phyloP scores from a whole-genome alignment of 1,140 invertebrate species.

The Adelges cooleyi region DNA sequence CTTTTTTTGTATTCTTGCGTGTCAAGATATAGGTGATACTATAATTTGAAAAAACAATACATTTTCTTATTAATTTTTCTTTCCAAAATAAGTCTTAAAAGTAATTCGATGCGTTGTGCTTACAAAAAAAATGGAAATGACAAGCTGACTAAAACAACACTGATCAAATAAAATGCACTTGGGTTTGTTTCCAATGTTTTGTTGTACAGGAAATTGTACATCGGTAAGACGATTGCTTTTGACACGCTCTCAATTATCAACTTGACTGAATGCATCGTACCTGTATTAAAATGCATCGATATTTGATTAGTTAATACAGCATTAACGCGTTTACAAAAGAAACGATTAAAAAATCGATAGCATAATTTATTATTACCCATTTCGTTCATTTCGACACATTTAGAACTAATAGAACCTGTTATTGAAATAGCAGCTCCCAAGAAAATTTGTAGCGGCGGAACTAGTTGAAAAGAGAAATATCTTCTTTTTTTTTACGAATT shows the following conservation, averaged over 20 bases:
- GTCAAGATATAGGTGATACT: too few relatives aligned
- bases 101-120: too few relatives aligned
- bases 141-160: background rate
- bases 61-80: too few relatives aligned
- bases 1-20: too few relatives aligned
- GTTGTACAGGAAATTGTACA: conserved; percentile 29
- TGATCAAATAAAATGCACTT: conserved; percentile 29
- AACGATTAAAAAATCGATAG: too few relatives aligned
- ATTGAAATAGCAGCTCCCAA: conserved; percentile 29
- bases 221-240: background rate
- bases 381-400: conserved; percentile 29
- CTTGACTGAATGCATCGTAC: background rate
- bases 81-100: too few relatives aligned
- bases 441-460: conserved; percentile 29
- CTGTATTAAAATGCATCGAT: background rate
- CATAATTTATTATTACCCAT: background rate
- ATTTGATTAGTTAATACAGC: too few relatives aligned
- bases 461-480: background rate
- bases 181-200: conserved; percentile 23
- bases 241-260: background rate
- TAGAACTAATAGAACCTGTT: conserved; percentile 29
- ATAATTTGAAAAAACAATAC: too few relatives aligned
- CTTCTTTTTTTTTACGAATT: too few relatives aligned
- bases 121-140: too few relatives aligned
- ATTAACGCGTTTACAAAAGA: too few relatives aligned